phyloP scores from a whole-genome alignment of 2,797 vertebrate genomes.

The Hephaestus fuliginosus region DNA sequence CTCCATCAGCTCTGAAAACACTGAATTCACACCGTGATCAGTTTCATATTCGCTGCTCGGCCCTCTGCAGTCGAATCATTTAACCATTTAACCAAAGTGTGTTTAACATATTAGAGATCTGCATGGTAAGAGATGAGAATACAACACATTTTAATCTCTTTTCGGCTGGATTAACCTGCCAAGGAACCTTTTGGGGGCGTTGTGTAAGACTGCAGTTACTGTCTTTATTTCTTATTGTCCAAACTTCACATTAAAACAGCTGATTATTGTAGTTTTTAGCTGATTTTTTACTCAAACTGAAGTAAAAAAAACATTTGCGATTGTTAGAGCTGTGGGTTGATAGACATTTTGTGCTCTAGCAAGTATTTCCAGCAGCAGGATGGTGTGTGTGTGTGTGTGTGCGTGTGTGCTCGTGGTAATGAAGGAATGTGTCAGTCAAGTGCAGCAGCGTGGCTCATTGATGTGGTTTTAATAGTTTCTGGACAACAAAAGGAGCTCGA shows the following conservation, averaged over 20 bases:
- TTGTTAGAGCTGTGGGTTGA: neutral
- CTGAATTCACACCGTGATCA: too few species aligned
- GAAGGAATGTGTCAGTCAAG: neutral
- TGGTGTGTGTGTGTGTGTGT: neutral
- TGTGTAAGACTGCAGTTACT: neutral
- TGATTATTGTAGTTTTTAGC: neutral
- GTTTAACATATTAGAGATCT: neutral
- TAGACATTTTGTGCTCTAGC: neutral
- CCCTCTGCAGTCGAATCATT: neutral
- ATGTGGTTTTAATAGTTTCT: neutral
- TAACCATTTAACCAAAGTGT: neutral
- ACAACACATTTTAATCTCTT: neutral
- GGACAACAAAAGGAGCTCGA: neutral
- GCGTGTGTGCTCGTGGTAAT: constrained; percentile 1
- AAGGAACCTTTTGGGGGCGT: neutral
- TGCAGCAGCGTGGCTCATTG: neutral
- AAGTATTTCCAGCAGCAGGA: neutral
- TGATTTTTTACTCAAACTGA: too few species aligned
- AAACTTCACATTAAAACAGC: neutral
- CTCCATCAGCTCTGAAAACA: too few species aligned
- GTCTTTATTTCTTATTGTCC: neutral
- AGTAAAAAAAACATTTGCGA: too few species aligned
- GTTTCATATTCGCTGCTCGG: too few species aligned
- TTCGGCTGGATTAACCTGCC: neutral
- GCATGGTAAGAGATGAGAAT: neutral